A percentile compares a stretch with the other conserved stretches of the same genome.
Conservation (phyloP, 2,113 vertebrate species). For the Canis aureus region DNA sequence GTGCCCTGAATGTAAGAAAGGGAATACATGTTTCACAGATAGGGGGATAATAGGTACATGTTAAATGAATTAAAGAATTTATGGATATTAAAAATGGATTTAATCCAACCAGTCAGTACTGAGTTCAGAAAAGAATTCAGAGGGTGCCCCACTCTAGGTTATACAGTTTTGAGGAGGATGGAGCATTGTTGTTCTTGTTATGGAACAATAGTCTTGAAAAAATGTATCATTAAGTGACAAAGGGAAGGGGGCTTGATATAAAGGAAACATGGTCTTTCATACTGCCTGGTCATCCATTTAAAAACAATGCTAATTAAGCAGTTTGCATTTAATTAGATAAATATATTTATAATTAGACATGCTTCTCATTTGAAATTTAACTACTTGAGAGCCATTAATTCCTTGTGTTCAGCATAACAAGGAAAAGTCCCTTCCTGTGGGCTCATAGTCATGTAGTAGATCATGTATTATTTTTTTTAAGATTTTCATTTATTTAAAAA, state of each 20-base stretch:
- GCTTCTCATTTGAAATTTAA: slow-evolving; percentile 15
- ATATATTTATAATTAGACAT: not conserved
- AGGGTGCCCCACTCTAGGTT: not conserved
- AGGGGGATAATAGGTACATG: not conserved
- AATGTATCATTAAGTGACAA: not conserved
- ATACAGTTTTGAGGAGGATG: not conserved
- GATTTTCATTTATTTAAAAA: not conserved
- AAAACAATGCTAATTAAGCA: slow-evolving; percentile 45
- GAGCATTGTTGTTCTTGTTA: not conserved
- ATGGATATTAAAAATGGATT: not conserved
- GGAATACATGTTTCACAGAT: not conserved
- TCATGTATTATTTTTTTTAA: not conserved
- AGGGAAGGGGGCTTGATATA: not conserved
- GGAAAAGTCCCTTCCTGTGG: not conserved
- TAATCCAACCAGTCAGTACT: not conserved
- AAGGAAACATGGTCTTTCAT: not conserved
- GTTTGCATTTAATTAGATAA: slow-evolving; percentile 18
- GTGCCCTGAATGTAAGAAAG: not conserved
- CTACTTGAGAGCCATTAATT: slow-evolving; percentile 20
- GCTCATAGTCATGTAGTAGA: not conserved
- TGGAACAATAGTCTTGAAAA: not conserved
- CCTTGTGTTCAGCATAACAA: not conserved
- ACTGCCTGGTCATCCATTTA: not conserved
- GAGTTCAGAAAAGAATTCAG: not conserved
- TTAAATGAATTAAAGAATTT: not conserved